phyloP scores from a whole-genome alignment of 2,797 vertebrate genomes.

The Rhincodon typus region DNA sequence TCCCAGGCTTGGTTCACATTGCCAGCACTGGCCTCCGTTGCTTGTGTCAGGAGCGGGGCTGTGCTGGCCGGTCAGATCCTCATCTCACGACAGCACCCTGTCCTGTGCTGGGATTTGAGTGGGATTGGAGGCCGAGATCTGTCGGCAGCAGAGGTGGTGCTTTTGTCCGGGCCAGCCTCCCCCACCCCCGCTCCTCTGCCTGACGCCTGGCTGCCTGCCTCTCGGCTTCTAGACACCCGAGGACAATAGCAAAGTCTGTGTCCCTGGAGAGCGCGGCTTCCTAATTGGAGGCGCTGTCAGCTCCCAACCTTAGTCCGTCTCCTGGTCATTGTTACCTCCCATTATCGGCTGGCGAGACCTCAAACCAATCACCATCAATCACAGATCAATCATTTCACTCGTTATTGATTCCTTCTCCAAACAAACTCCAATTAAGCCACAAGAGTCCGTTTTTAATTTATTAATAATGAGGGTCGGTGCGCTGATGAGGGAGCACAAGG shows the following conservation, averaged over 20 bases:
- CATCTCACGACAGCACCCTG: background rate
- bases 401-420: background rate
- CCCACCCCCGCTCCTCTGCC: constrained; percentile 55
- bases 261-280: constrained; percentile 48
- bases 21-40: background rate
- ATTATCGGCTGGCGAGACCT: constrained; percentile 60
- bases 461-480: background rate
- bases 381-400: constrained; percentile 60
- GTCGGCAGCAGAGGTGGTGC: constrained; percentile 61
- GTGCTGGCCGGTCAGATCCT: background rate
- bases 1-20: background rate
- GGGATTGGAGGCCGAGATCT: constrained; percentile 56
- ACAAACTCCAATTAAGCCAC: background rate
- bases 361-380: constrained; percentile 61
- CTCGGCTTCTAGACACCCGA: constrained; percentile 58
- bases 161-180: constrained; percentile 54
- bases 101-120: constrained; percentile 44
- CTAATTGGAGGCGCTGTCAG: constrained; percentile 59
- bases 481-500: background rate
- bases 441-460: background rate
- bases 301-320: constrained; percentile 61
- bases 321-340: constrained; percentile 59
- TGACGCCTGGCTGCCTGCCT: constrained; percentile 64
- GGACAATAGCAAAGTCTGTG: constrained; percentile 46
- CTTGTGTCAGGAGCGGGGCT: background rate